A percentile compares a stretch with the other conserved stretches of the same genome.
Conservation (phyloP, 2,797 vertebrate genomes). For the Poeciliopsis paucimaculata region DNA sequence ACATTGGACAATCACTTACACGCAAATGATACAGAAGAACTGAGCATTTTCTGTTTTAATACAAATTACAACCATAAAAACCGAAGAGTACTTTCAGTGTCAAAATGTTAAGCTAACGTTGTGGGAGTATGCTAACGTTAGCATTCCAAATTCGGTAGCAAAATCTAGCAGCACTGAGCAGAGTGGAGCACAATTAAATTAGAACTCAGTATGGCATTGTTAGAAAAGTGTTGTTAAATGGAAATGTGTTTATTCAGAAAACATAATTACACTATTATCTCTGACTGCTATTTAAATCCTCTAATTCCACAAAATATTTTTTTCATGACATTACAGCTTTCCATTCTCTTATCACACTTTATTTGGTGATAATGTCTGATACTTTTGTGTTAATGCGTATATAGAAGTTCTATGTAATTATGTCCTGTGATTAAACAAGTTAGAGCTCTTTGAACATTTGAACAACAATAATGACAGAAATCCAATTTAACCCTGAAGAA, state of each 20-base stretch:
- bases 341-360: not conserved
- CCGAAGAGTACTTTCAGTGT: not conserved
- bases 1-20: not conserved
- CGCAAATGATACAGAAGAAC: not conserved
- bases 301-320: slow-evolving; percentile 2
- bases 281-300: slow-evolving; percentile 15
- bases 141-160: not conserved
- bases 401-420: slow-evolving; percentile 9
- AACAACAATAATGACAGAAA: slow-evolving; percentile 4
- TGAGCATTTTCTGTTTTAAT: not conserved
- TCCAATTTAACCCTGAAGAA: slow-evolving; percentile 4
- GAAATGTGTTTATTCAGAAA: slow-evolving; percentile 4
- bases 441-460: slow-evolving; percentile 4
- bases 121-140: not conserved
- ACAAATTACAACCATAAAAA: not conserved
- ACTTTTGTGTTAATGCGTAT: not conserved
- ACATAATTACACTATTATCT: slow-evolving; percentile 11
- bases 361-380: slow-evolving; percentile 12
- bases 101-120: not conserved
- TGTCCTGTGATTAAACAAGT: slow-evolving; percentile 13
- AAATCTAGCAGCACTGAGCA: not conserved
- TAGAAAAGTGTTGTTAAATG: slow-evolving; percentile 5
- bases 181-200: not conserved
- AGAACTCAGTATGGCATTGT: not conserved
- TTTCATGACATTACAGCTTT: not conserved